phyloP scores from a whole-genome alignment of 2,888 invertebrate genomes.

The Pasiphila rectangulata region DNA sequence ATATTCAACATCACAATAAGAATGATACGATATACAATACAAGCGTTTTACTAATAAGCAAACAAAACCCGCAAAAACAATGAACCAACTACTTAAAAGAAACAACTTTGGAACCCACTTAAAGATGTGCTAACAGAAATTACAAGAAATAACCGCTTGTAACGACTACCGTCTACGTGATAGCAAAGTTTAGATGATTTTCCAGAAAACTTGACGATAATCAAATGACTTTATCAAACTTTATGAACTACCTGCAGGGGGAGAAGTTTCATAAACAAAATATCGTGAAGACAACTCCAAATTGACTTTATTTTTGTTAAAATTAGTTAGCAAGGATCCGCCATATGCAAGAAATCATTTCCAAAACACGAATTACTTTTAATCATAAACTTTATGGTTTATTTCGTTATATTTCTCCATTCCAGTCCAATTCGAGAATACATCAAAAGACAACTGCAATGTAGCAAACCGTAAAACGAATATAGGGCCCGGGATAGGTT shows the following conservation, averaged over 20 bases:
- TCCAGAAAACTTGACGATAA: constrained; percentile 40
- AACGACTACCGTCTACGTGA: constrained; percentile 30
- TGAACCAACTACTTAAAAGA: too few species aligned
- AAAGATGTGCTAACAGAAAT: constrained; percentile 15
- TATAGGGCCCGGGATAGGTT: constrained; percentile 34
- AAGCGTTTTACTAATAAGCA: too few species aligned
- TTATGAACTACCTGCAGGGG: constrained; percentile 42
- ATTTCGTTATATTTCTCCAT: too few species aligned
- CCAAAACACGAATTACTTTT: constrained; percentile 3
- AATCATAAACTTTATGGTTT: too few species aligned
- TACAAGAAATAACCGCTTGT: constrained; percentile 25
- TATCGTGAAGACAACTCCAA: constrained; percentile 36
- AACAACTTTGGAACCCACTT: too few species aligned
- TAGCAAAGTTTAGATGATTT: constrained; percentile 31
- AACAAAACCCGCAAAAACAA: too few species aligned
- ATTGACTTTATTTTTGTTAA: constrained; percentile 41
- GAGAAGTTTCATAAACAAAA: constrained; percentile 43
- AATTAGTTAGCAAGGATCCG: constrained; percentile 32
- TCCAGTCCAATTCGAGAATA: constrained; percentile 16
- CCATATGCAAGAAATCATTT: constrained; percentile 20
- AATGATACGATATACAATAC: too few species aligned
- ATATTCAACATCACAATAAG: too few species aligned
- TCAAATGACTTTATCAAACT: constrained; percentile 42
- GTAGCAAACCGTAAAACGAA: constrained; percentile 28
- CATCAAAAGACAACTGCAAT: constrained; percentile 25